Conservation (phyloP, 2,888 invertebrate species). For the Coecobrya sp. region DNA sequence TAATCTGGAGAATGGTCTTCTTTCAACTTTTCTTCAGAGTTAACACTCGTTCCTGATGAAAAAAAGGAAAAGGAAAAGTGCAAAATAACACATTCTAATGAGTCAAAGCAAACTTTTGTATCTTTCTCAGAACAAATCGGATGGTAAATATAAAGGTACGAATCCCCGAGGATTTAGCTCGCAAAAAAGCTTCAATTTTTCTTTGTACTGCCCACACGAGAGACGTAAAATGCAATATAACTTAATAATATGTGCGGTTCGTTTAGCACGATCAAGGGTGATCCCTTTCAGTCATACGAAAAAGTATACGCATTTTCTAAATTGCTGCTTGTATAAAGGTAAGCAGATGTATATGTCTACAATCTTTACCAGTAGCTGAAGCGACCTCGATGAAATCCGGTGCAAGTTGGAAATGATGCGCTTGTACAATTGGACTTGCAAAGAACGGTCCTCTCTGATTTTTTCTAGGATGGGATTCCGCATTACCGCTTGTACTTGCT, state of each 20-base stretch:
- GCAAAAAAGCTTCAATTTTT: no score
- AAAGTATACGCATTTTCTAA: no score
- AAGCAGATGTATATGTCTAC: no score
- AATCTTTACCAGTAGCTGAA: conserved; percentile 81
- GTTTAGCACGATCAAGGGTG: no score
- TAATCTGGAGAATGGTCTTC: conserved; percentile 69
- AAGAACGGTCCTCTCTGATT: conserved; percentile 77
- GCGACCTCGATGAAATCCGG: conserved; percentile 81
- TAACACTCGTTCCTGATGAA: conserved; percentile 82
- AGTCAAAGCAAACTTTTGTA: not conserved
- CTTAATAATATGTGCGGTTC: no score
- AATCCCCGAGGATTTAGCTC: no score
- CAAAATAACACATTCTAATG: not conserved
- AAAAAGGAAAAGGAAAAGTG: not conserved
- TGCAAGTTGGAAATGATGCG: conserved; percentile 81
- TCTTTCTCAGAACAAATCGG: no score
- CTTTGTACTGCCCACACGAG: no score
- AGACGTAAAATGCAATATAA: no score
- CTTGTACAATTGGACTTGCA: conserved; percentile 82
- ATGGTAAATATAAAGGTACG: no score
- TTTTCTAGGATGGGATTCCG: conserved; percentile 31
- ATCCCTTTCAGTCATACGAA: no score
- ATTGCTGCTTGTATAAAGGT: no score
- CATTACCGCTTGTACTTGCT: conserved; percentile 10
- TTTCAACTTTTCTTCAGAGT: conserved; percentile 81